Conservation (phyloP, 1,140 invertebrate genomes). For the Megalopta genalis region DNA sequence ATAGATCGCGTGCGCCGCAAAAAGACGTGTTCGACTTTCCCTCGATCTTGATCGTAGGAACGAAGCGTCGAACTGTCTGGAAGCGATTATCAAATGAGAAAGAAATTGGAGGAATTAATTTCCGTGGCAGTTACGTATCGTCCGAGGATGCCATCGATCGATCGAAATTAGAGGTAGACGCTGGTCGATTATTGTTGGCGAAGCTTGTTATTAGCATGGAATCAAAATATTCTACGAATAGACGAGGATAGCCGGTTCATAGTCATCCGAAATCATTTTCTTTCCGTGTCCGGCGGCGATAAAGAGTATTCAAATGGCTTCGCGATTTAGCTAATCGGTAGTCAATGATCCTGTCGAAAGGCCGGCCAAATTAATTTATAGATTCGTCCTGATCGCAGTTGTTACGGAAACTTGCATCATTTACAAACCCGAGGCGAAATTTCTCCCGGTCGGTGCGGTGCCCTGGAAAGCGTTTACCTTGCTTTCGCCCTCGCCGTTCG, state of each 20-base stretch:
- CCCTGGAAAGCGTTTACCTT: neutral
- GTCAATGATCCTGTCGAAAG: neutral
- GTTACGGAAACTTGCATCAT: neutral
- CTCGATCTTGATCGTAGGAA: neutral
- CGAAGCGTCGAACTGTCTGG: too few species aligned
- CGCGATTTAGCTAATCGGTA: slow-evolving; percentile 20
- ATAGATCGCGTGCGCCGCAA: neutral
- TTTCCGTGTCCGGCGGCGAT: slow-evolving; percentile 18
- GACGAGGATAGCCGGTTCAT: slow-evolving; percentile 6
- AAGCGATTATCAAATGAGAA: slow-evolving; percentile 8
- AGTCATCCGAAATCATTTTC: slow-evolving; percentile 47
- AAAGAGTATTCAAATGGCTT: slow-evolving; percentile 31
- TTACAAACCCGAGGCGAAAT: neutral
- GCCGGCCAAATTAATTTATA: neutral
- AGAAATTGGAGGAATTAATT: neutral
- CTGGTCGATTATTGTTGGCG: slow-evolving; percentile 11
- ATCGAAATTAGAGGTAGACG: neutral
- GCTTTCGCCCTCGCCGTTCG: too few species aligned
- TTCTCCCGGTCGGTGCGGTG: neutral
- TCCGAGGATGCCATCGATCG: neutral
- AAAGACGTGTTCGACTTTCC: neutral
- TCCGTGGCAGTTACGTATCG: neutral
- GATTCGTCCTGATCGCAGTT: neutral
- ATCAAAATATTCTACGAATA: slow-evolving; percentile 22
- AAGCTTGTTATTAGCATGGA: slow-evolving; percentile 1